Evolutionary conservation across 1,140 invertebrate genomes (phyloP).

Genomic region (Agrypnia vestita): DNA sequence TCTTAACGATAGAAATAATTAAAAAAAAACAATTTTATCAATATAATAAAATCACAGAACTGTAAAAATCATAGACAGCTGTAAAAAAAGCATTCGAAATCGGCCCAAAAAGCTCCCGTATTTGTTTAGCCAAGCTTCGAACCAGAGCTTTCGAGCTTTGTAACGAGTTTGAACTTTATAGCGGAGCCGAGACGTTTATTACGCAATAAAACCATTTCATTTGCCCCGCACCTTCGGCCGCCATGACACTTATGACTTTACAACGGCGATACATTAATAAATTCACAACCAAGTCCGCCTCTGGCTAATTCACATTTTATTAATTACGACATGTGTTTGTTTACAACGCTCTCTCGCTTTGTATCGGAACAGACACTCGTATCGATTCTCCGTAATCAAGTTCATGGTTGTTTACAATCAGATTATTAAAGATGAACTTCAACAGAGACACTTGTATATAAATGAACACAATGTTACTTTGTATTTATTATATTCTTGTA

Average conservation of each 20-base stretch:
- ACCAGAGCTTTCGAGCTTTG: slow-evolving; percentile 6
- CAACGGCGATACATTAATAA: slow-evolving; percentile 53
- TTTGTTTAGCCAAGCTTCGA: neutral
- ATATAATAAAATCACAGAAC: too few relatives aligned
- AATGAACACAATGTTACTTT: too few relatives aligned
- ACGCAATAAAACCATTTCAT: slow-evolving; percentile 21
- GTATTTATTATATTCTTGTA: too few relatives aligned
- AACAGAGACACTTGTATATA: neutral
- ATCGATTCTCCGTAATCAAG: neutral
- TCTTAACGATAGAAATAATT: too few relatives aligned
- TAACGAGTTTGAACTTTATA: slow-evolving; percentile 11
- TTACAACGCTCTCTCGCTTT: neutral
- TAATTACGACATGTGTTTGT: slow-evolving; percentile 15
- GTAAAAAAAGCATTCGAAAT: too few relatives aligned
- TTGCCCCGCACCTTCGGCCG: neutral
- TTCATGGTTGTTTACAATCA: neutral
- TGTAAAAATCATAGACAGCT: too few relatives aligned
- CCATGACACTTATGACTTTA: slow-evolving; percentile 33
- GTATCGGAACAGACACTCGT: slow-evolving; percentile 3
- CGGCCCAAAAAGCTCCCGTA: too few relatives aligned
- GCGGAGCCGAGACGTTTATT: slow-evolving; percentile 14
- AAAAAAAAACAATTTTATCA: too few relatives aligned
- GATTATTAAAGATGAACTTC: neutral
- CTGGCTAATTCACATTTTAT: slow-evolving; percentile 18
- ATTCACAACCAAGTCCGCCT: slow-evolving; percentile 52